Evolutionary conservation across 2,888 invertebrate species (phyloP).

Genomic region (Cheilosia urbana): DNA sequence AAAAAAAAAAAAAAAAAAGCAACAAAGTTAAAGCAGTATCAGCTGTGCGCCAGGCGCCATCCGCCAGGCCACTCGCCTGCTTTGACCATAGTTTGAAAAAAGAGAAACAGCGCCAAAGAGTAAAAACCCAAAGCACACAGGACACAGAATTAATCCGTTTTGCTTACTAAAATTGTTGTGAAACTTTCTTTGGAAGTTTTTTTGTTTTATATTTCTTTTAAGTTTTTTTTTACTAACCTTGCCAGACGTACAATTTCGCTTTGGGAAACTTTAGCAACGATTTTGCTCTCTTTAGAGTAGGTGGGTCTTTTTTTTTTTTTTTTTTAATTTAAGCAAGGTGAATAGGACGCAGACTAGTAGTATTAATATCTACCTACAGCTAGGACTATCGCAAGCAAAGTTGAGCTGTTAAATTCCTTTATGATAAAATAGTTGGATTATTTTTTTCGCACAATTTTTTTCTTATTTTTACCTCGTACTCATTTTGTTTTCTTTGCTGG

Average conservation of each 20-base stretch:
- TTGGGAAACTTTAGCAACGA: conserved; percentile 48
- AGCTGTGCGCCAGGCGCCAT: conserved; percentile 2
- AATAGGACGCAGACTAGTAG: conserved; percentile 23
- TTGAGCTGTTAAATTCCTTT: conserved; percentile 71
- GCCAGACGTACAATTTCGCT: conserved; percentile 44
- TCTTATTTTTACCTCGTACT: conserved; percentile 6
- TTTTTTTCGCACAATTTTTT: conserved; percentile 5
- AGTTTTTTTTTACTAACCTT: conserved; percentile 34
- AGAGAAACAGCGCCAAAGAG: conserved; percentile 26
- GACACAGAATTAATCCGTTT: conserved; percentile 64
- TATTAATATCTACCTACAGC: neutral
- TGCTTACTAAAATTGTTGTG: conserved; percentile 66
- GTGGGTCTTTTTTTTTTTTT: neutral
- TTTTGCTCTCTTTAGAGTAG: conserved; percentile 16
- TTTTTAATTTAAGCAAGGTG: conserved; percentile 43
- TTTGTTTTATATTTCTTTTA: conserved; percentile 23
- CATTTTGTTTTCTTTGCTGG: conserved; percentile 23
- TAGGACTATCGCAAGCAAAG: conserved; percentile 39
- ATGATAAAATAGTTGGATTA: conserved; percentile 57
- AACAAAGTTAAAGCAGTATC: conserved; percentile 49
- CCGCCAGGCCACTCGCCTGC: neutral
- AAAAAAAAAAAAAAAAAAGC: neutral
- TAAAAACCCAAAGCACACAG: conserved; percentile 49
- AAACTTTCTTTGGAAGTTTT: conserved; percentile 65
- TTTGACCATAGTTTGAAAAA: conserved; percentile 12